phyloP scores from a whole-genome alignment of 2,113 vertebrate species.

The Pterocles burchelli region DNA sequence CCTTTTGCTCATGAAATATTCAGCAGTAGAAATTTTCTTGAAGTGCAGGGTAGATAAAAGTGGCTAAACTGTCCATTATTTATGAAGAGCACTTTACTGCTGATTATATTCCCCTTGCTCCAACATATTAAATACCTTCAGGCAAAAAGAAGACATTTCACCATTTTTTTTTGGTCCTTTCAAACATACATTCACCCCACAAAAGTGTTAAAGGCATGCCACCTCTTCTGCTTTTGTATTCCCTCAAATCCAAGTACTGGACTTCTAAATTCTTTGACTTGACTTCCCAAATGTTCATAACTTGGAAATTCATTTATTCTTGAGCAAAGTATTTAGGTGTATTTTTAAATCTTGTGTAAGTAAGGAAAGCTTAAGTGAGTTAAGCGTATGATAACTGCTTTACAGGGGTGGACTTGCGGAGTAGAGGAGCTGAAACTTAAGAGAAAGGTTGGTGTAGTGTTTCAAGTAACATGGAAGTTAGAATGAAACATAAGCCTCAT shows the following conservation, averaged over 20 bases:
- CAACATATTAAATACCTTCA: neutral
- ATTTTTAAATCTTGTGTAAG: neutral
- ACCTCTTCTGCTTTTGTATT: neutral
- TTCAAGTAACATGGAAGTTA: constrained; percentile 13
- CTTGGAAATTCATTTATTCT: neutral
- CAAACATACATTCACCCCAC: neutral
- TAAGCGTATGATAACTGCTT: neutral
- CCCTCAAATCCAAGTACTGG: neutral
- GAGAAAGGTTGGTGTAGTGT: constrained; percentile 4
- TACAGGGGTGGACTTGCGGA: constrained; percentile 23
- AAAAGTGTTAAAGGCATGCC: neutral
- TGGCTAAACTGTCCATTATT: constrained; percentile 48
- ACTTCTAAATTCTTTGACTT: neutral
- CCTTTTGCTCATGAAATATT: constrained; percentile 59
- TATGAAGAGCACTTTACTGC: constrained; percentile 37
- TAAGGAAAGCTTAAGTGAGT: neutral
- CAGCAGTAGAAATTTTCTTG: constrained; percentile 34
- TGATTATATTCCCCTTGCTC: neutral
- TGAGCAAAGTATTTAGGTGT: neutral
- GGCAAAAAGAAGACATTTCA: neutral
- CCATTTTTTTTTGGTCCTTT: neutral
- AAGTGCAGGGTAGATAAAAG: constrained; percentile 51
- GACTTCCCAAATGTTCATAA: neutral
- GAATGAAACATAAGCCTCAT: neutral
- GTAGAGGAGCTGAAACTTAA: constrained; percentile 1